These are phyloP conservation scores for Drosophila bocki DNA, from an alignment of 1,140 invertebrate genomes.

Conservation along the genomic window DNA sequence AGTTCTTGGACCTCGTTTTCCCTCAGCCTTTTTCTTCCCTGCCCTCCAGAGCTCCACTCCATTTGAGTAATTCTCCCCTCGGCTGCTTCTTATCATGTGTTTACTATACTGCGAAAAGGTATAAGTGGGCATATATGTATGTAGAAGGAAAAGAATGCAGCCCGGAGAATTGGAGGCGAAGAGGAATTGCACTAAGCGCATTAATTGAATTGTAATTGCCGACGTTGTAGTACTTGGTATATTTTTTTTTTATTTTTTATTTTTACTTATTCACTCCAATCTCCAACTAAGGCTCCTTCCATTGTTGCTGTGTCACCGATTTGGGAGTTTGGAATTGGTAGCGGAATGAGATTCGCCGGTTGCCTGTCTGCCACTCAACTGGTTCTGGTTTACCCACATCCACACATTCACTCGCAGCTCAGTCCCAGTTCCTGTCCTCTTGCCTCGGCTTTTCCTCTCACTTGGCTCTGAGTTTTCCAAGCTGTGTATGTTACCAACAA, in stretches of 20 bases:
- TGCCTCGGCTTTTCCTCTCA: neutral
- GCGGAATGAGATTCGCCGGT: constrained; percentile 33
- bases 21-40: constrained; percentile 16
- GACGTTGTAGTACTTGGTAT: constrained; percentile 25
- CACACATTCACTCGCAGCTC: constrained; percentile 31
- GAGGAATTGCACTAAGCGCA: constrained; percentile 72
- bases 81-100: constrained; percentile 66
- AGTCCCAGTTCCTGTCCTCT: neutral
- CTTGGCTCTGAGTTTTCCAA: constrained; percentile 48
- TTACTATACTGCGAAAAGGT: constrained; percentile 70
- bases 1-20: constrained; percentile 61
- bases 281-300: neutral
- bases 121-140: constrained; percentile 20
- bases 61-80: constrained; percentile 22
- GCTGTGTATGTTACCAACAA: constrained; percentile 42
- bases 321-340: constrained; percentile 40
- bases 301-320: constrained; percentile 46
- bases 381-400: constrained; percentile 49
- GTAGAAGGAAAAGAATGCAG: constrained; percentile 20
- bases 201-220: constrained; percentile 83
- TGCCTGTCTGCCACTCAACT: constrained; percentile 45
- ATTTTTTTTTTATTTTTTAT: constrained; percentile 7
- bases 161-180: constrained; percentile 2
- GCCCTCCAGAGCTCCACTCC: neutral
- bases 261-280: constrained; percentile 6